Percentiles rank a stretch among this genome's conserved stretches.
Evolutionary conservation across 2,113 vertebrate genomes (phyloP).

Genomic region (Spilogale gracilis): DNA sequence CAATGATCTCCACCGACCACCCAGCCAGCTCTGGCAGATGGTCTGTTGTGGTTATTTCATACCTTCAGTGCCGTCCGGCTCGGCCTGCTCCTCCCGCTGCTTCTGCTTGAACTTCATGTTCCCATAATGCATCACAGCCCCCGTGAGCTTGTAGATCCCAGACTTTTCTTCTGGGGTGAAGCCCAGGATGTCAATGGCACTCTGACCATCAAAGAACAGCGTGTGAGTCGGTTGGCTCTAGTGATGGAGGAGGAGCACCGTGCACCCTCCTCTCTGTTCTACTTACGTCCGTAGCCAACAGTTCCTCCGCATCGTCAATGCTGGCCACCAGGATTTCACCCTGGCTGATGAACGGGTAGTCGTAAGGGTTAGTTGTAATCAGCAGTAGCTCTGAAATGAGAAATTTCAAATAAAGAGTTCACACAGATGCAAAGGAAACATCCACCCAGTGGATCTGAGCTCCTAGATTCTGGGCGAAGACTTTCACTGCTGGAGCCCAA

Average conservation of each 20-base stretch:
- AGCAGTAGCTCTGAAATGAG: constrained; percentile 88
- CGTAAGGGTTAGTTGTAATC: constrained; percentile 86
- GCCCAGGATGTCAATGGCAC: constrained; percentile 88
- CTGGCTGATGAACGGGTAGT: constrained; percentile 90
- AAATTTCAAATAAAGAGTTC: background rate
- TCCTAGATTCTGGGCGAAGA: background rate
- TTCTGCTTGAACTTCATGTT: constrained; percentile 91
- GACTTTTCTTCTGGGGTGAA: constrained; percentile 87
- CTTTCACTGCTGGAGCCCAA: background rate
- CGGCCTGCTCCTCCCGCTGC: constrained; percentile 89
- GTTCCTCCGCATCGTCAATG: constrained; percentile 88
- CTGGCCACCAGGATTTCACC: constrained; percentile 89
- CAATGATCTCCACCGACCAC: background rate
- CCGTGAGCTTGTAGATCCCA: constrained; percentile 88
- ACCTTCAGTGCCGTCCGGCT: constrained; percentile 88
- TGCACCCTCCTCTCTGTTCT: rapidly evolving
- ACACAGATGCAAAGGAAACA: background rate
- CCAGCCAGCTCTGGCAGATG: background rate
- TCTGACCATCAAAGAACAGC: constrained; percentile 73
- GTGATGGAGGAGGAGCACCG: background rate
- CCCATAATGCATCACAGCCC: constrained; percentile 87
- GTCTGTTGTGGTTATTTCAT: background rate
- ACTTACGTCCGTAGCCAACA: constrained; percentile 89
- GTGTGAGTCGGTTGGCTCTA: rapidly evolving
- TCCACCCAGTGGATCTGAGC: background rate